Percentiles rank a stretch among this genome's conserved stretches.
These are phyloP conservation scores for Archaeoteleia sp. DNA, from an alignment of 2,888 invertebrate species.

Conservation along the genomic window DNA sequence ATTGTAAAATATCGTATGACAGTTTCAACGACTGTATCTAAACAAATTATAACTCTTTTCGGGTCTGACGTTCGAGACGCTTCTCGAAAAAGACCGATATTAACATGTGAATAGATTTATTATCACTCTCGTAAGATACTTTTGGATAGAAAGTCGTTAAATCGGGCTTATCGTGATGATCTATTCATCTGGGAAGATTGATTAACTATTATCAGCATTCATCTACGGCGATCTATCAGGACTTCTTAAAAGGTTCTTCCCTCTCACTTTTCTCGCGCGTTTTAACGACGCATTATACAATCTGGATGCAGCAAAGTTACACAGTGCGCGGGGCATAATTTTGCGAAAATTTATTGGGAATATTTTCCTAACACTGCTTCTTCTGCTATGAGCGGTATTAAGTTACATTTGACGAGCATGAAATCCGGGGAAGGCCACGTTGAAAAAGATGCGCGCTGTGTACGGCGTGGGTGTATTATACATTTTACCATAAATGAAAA, in stretches of 20 bases:
- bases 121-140: neutral
- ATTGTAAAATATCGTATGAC: no score
- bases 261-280: neutral
- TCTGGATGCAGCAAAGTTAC: constrained; percentile 1
- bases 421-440: constrained; percentile 33
- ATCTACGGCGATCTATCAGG: neutral
- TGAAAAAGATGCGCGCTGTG: constrained; percentile 4
- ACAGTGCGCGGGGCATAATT: constrained; percentile 17
- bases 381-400: constrained; percentile 54
- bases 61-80: no score
- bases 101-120: constrained; percentile 4
- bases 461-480: constrained; percentile 22
- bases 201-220: constrained; percentile 1
- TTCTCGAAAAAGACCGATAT: no score
- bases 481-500: constrained; percentile 35
- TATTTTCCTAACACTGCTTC: constrained; percentile 29
- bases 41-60: no score
- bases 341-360: constrained; percentile 20
- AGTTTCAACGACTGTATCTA: no score
- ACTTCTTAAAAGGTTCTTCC: neutral
- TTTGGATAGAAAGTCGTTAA: no score
- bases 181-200: constrained; percentile 1
- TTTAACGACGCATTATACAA: constrained; percentile 20
- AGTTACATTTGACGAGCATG: constrained; percentile 52
- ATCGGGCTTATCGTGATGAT: constrained; percentile 1